Evolutionary conservation across 2,797 vertebrate species (phyloP).

Genomic region (Garrulus glandarius): DNA sequence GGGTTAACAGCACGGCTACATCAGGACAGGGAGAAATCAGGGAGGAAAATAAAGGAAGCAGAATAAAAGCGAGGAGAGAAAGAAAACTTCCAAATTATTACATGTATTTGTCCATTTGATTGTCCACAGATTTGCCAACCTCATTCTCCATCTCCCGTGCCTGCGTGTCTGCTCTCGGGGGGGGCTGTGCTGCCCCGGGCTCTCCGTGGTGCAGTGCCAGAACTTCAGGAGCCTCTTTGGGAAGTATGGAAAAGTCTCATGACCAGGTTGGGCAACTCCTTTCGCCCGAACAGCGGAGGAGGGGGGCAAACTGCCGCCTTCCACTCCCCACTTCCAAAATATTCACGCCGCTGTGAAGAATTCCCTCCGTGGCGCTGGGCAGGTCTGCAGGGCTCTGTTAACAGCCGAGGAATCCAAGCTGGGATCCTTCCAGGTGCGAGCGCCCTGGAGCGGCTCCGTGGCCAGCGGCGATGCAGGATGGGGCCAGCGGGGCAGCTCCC

Average conservation of each 20-base stretch:
- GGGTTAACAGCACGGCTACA: conserved; percentile 58
- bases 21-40: neutral
- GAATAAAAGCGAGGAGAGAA: neutral
- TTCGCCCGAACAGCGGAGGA: neutral
- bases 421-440: neutral
- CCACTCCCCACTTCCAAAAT: fast-evolving
- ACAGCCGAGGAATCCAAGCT: neutral
- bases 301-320: neutral
- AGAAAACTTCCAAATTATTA: conserved; percentile 59
- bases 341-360: fast-evolving
- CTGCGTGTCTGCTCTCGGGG: neutral
- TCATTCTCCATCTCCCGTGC: conserved; percentile 68
- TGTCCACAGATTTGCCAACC: conserved; percentile 70
- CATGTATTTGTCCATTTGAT: conserved; percentile 76
- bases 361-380: neutral
- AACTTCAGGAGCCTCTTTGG: conserved; percentile 33
- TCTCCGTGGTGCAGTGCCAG: neutral
- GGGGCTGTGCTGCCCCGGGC: neutral
- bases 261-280: conserved; percentile 44
- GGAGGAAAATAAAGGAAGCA: neutral
- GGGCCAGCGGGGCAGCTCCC: neutral
- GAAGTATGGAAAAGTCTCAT: conserved; percentile 40
- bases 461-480: fast-evolving
- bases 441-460: neutral
- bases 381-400: neutral